Evolutionary conservation across 2,113 vertebrate species (phyloP).

Genomic region (Acinonyx jubatus): DNA sequence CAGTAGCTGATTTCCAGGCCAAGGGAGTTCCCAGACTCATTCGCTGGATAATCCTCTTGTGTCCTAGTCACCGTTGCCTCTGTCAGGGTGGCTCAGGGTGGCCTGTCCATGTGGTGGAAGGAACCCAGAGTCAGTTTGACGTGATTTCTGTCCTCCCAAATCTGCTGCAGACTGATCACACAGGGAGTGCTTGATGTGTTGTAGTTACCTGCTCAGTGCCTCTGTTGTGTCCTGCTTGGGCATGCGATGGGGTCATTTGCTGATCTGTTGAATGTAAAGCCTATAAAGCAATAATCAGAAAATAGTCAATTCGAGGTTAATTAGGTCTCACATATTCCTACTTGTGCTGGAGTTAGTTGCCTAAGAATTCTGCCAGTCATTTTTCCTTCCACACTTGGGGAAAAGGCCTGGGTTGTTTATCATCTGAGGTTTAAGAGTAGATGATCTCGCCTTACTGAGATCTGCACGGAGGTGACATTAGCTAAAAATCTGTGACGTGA

Average conservation of each 20-base stretch:
- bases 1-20: neutral
- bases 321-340: neutral
- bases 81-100: neutral
- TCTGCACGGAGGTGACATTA: neutral
- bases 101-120: neutral
- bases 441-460: neutral
- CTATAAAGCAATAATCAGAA: neutral
- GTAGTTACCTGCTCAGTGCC: neutral
- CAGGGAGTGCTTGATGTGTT: fast-evolving
- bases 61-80: neutral
- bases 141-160: neutral
- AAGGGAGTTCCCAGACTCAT: neutral
- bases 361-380: neutral
- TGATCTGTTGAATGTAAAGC: neutral
- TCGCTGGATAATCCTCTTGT: neutral
- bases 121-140: neutral
- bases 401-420: neutral
- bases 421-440: neutral
- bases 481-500: neutral
- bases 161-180: neutral
- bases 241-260: neutral
- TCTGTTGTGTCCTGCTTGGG: neutral
- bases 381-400: neutral
- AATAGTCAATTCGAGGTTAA: neutral
- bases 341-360: neutral